Conservation (phyloP, 2,888 invertebrate species). For the Cephus rjabovi region DNA sequence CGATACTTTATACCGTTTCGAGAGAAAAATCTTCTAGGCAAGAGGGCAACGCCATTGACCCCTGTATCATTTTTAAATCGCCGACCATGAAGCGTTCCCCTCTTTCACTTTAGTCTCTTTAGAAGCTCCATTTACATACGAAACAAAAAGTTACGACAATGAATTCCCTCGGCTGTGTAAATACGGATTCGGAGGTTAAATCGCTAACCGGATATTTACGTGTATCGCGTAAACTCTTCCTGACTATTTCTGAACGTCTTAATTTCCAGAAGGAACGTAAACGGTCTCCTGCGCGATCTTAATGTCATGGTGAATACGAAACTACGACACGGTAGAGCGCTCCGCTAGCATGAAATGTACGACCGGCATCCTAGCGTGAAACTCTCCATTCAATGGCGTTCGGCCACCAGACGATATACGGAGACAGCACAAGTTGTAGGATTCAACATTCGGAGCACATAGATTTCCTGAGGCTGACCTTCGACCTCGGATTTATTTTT, state of each 20-base stretch:
- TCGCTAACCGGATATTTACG: neutral
- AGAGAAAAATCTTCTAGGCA: neutral
- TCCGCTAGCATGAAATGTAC: constrained; percentile 42
- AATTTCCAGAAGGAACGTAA: neutral
- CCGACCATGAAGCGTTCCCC: neutral
- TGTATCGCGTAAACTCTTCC: neutral
- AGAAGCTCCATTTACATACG: neutral
- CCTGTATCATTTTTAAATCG: neutral
- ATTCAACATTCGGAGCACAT: constrained; percentile 37
- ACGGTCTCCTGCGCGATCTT: neutral
- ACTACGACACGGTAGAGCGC: constrained; percentile 14
- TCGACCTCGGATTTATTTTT: constrained; percentile 10
- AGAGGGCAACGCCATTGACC: neutral
- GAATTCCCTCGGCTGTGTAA: neutral
- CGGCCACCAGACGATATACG: constrained; percentile 25
- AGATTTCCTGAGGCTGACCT: constrained; percentile 26
- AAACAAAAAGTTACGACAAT: neutral
- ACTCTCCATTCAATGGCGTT: constrained; percentile 54
- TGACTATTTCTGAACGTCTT: neutral
- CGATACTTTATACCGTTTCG: neutral
- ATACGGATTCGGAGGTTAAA: neutral
- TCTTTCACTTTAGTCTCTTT: neutral
- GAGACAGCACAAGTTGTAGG: constrained; percentile 32
- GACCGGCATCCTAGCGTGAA: constrained; percentile 52
- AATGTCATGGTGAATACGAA: constrained; percentile 31